A percentile compares a stretch with the other conserved stretches of the same genome.
Conservation (phyloP, 2,888 invertebrate genomes). For the Hyles lineata region DNA sequence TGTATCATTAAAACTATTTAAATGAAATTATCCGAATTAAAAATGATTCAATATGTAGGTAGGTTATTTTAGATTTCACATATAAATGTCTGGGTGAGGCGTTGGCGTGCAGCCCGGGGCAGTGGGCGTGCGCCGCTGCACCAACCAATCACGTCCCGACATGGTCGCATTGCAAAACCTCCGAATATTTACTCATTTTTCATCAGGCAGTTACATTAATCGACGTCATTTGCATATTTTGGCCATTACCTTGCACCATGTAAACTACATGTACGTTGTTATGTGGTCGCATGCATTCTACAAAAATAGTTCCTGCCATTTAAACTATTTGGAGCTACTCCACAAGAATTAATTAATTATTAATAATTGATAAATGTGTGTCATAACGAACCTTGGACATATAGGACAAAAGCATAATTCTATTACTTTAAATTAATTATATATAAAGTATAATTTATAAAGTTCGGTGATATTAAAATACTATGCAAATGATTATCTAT, state of each 20-base stretch:
- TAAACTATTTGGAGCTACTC: no score
- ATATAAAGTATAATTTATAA: no score
- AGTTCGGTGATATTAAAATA: no score
- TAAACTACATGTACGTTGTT: constrained; percentile 7
- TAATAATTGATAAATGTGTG: no score
- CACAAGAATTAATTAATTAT: no score
- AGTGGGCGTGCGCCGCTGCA: constrained; percentile 66
- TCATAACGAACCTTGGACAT: no score
- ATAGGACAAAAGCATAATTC: no score
- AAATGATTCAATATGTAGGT: constrained; percentile 42
- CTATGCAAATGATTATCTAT: no score
- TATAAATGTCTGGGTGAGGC: constrained; percentile 61
- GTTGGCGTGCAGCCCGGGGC: constrained; percentile 70
- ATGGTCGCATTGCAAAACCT: constrained; percentile 43
- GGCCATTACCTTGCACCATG: constrained; percentile 51
- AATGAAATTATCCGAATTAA: neutral
- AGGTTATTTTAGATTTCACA: constrained; percentile 72
- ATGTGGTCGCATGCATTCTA: neutral
- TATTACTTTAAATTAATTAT: no score
- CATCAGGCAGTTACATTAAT: constrained; percentile 64
- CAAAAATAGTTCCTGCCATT: neutral
- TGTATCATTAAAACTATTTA: neutral
- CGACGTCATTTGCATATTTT: constrained; percentile 71
- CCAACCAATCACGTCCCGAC: constrained; percentile 61
- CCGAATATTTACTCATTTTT: constrained; percentile 66